Evolutionary conservation across 2,797 vertebrate genomes (phyloP).

Genomic region (Chaetophractus vellerosus): DNA sequence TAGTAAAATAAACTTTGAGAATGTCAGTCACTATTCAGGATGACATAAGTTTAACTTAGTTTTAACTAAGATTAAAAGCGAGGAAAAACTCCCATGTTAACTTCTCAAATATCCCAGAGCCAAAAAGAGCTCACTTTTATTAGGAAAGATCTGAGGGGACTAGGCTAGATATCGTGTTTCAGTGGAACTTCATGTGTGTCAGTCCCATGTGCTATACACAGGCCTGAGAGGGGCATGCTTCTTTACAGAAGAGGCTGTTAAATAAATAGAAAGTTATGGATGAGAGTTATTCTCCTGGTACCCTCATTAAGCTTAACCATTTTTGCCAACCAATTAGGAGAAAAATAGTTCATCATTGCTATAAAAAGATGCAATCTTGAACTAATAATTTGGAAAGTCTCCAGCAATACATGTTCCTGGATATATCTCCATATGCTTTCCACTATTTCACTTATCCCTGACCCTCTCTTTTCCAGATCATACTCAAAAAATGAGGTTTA

Average conservation of each 20-base stretch:
- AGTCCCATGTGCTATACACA: not conserved
- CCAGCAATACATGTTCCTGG: not conserved
- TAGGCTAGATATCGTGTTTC: too few species aligned
- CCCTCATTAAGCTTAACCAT: not conserved
- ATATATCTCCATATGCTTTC: not conserved
- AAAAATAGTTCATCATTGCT: not conserved
- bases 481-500: not conserved
- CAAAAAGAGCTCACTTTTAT: not conserved
- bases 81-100: not conserved
- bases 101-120: not conserved
- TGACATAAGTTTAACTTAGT: not conserved
- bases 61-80: not conserved
- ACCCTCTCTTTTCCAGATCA: not conserved
- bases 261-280: not conserved
- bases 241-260: too few species aligned
- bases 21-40: not conserved
- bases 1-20: not conserved
- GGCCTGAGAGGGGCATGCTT: too few species aligned
- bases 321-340: not conserved
- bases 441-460: not conserved
- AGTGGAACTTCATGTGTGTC: not conserved
- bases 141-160: too few species aligned
- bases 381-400: not conserved
- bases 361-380: not conserved
- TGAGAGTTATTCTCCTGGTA: not conserved